Evolutionary conservation across 2,113 vertebrate species (phyloP), one percentile per base, ranked within the genome.

Genomic region (Bujurquina vittata): DNA sequence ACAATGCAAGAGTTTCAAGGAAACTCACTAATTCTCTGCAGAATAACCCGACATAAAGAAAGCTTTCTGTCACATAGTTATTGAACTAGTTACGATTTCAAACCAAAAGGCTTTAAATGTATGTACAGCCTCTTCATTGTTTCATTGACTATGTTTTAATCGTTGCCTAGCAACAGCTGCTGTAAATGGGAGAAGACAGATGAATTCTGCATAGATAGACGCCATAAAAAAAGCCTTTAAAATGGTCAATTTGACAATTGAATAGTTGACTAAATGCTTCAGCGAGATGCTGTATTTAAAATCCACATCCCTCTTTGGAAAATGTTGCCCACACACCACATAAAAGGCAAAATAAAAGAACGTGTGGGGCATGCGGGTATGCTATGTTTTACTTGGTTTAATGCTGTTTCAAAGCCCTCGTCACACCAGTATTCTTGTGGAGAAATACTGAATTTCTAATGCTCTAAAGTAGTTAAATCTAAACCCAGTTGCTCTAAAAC

Each of bases 91-190:
- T 31, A 31, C n/a, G 52, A 33, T 33, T 14, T n/a, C 46, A 72
- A 29, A 72, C 49, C 46, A 72, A 29, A 54, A 54, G 46, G 26
- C 43, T 52, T 52, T 72, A 52, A 52, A 72, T 72, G 67, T 54
- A 72, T 72, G 26, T 72, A 89, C 77, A 88, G 54, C 56, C 63
- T 79, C 75, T 31, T 69, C 43, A 54, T 59, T 72, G 26, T 74
- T 75, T 76, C 55, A 5, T 49, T 77, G 54, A 84, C 55, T 58
- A 62, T 54, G 80, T 88, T 87, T 46, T 83, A 83, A 86, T 86
- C 77, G 90, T 92, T 91, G 88, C 92, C 55, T 91, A 85, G 91
- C 91, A 93, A 93, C 91, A 86, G 89, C 74, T 77, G 86, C 79
- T 86, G 84, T 88, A 84, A 85, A 86, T 87, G 79, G 79, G 60